phyloP scores from a whole-genome alignment of 2,888 invertebrate genomes.

The Ceriagrion tenellum region DNA sequence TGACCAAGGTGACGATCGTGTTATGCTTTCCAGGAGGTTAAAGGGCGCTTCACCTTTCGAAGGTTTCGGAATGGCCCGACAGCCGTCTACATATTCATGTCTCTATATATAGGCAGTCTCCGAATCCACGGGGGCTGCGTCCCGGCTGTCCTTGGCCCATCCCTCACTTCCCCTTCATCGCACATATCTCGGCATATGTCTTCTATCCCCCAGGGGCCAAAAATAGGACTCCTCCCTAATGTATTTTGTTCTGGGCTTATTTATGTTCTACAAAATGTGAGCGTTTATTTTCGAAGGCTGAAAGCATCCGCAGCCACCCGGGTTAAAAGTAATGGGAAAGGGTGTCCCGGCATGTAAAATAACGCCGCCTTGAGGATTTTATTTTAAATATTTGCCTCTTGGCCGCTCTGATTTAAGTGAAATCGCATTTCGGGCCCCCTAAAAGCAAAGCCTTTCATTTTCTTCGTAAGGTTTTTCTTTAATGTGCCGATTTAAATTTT shows the following conservation, averaged over 20 bases:
- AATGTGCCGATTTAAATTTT: no score
- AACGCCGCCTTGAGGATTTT: not conserved
- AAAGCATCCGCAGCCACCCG: not conserved
- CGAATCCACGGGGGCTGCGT: not conserved
- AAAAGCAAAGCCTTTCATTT: not conserved
- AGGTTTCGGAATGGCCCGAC: not conserved
- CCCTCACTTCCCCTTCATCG: conserved; percentile 24
- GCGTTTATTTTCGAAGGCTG: conserved; percentile 31
- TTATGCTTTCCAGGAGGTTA: not conserved
- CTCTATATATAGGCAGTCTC: conserved; percentile 34
- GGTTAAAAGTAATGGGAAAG: conserved; percentile 9
- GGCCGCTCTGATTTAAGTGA: not conserved
- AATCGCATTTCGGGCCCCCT: not conserved
- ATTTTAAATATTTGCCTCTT: not conserved
- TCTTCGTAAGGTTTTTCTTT: not conserved
- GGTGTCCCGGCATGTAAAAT: not conserved
- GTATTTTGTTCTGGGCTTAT: conserved; percentile 25
- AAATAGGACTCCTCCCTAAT: conserved; percentile 17
- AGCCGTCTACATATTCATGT: conserved; percentile 30
- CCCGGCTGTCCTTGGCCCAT: conserved; percentile 18
- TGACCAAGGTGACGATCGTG: conserved; percentile 6
- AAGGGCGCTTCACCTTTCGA: conserved; percentile 11
- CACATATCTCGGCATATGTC: conserved; percentile 25
- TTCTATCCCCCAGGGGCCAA: not conserved
- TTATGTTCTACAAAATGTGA: conserved; percentile 19